These are phyloP conservation scores for Rhizoglyphus robini DNA, from an alignment of 1,140 invertebrate species.

Conservation along the genomic window DNA sequence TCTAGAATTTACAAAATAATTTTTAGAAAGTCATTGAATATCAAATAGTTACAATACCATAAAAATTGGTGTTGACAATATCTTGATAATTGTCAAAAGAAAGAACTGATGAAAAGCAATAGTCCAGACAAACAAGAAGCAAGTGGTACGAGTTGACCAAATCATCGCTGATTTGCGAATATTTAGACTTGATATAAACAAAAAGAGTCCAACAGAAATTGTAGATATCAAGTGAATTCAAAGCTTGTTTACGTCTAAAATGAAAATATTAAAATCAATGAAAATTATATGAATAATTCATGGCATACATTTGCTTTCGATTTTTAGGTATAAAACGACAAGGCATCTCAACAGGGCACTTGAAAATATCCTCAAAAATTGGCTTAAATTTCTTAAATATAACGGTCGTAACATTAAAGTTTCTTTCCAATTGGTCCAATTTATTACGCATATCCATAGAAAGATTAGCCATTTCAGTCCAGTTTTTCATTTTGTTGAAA, in stretches of 20 bases:
- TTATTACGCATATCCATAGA: slow-evolving; percentile 66
- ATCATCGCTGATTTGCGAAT: slow-evolving; percentile 64
- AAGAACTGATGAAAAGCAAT: slow-evolving; percentile 72
- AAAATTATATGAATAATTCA: too few species aligned
- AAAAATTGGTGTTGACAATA: slow-evolving; percentile 67
- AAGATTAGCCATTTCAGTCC: slow-evolving; percentile 85
- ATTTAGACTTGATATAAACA: slow-evolving; percentile 66
- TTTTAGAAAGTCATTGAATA: not conserved
- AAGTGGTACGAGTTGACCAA: slow-evolving; percentile 88
- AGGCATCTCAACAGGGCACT: slow-evolving; percentile 36
- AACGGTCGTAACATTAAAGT: slow-evolving; percentile 85
- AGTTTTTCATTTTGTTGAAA: slow-evolving; percentile 86
- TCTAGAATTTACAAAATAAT: too few species aligned
- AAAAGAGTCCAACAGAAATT: slow-evolving; percentile 88
- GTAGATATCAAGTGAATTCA: slow-evolving; percentile 64
- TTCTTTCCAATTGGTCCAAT: slow-evolving; percentile 71
- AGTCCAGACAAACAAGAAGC: slow-evolving; percentile 73
- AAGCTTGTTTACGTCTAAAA: slow-evolving; percentile 45
- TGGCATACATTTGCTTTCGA: slow-evolving; percentile 52
- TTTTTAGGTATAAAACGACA: slow-evolving; percentile 41
- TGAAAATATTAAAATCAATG: too few species aligned
- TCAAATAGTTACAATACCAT: slow-evolving; percentile 41
- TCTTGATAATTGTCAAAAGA: slow-evolving; percentile 57
- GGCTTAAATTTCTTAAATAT: slow-evolving; percentile 84
- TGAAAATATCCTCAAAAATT: slow-evolving; percentile 71